phyloP scores from a whole-genome alignment of 2,113 vertebrate species.

The Procapra przewalskii region DNA sequence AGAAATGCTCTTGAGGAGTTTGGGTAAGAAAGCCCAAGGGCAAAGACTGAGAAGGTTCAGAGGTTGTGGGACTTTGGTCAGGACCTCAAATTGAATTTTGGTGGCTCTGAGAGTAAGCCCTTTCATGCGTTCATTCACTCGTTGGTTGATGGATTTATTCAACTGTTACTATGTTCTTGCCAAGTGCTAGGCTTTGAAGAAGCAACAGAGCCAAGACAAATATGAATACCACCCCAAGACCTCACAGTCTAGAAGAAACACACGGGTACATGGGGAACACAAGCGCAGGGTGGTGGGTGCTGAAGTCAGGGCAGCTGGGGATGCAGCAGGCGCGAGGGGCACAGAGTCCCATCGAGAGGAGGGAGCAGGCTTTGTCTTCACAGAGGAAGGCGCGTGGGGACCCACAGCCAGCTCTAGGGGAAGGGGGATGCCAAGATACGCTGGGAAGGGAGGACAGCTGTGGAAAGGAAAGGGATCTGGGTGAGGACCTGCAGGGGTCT shows the following conservation, averaged over 20 bases:
- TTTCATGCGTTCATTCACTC: not conserved
- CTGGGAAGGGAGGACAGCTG: not conserved
- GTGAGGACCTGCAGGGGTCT: not conserved
- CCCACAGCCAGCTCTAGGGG: not conserved
- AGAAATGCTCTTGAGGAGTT: not conserved
- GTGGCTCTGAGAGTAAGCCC: not conserved
- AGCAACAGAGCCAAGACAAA: not conserved
- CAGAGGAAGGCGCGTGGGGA: not conserved
- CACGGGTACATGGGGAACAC: accelerated
- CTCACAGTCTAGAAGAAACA: not conserved
- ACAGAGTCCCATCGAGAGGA: not conserved
- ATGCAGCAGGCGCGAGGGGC: not conserved
- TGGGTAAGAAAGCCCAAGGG: not conserved
- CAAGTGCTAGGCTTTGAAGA: not conserved
- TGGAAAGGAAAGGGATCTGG: not conserved
- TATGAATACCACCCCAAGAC: not conserved
- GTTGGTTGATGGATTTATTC: not conserved
- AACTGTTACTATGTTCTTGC: not conserved
- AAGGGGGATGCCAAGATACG: not conserved
- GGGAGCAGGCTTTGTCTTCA: not conserved
- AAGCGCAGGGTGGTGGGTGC: accelerated
- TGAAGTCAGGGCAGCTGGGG: not conserved
- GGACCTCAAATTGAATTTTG: not conserved
- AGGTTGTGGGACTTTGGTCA: not conserved
- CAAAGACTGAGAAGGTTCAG: not conserved